Percentiles rank a stretch among this genome's conserved stretches.
Conservation (phyloP, 2,888 invertebrate genomes). For the Scaptomyza flava region DNA sequence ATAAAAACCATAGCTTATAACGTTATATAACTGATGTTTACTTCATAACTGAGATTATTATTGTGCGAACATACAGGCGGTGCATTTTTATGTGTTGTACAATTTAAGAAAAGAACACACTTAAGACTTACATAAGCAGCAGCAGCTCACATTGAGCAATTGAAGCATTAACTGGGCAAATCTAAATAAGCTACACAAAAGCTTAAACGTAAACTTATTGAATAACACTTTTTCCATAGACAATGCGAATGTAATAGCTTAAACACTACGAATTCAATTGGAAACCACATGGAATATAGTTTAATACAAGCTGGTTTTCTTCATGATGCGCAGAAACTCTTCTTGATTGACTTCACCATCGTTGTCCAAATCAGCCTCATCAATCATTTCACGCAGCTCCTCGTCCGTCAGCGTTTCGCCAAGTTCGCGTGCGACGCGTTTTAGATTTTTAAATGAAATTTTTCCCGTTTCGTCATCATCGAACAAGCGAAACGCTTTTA, state of each 20-base stretch:
- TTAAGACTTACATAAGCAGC: constrained; percentile 33
- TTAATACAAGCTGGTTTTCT: constrained; percentile 97
- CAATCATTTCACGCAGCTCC: constrained; percentile 98
- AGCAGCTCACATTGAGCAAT: constrained; percentile 31
- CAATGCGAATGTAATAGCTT: constrained; percentile 34
- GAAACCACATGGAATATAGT: constrained; percentile 34
- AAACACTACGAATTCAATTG: constrained; percentile 10
- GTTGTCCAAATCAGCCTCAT: constrained; percentile 97
- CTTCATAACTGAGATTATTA: constrained; percentile 48
- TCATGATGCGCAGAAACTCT: constrained; percentile 98
- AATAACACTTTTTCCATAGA: constrained; percentile 28
- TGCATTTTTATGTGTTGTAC: constrained; percentile 44
- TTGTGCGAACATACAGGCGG: constrained; percentile 65
- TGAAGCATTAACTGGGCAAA: constrained; percentile 18
- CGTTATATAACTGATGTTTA: constrained; percentile 49
- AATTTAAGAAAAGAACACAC: constrained; percentile 35
- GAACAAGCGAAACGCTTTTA: constrained; percentile 98
- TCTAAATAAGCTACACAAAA: constrained; percentile 28
- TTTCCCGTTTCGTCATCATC: constrained; percentile 98
- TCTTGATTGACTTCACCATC: constrained; percentile 98
- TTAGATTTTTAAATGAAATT: constrained; percentile 97
- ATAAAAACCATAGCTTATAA: constrained; percentile 21
- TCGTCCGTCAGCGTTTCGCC: constrained; percentile 99
- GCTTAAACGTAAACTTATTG: constrained; percentile 44
- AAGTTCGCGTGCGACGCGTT: constrained; percentile 96